phyloP scores from a whole-genome alignment of 2,797 vertebrate species.

The Pangasius macronema region DNA sequence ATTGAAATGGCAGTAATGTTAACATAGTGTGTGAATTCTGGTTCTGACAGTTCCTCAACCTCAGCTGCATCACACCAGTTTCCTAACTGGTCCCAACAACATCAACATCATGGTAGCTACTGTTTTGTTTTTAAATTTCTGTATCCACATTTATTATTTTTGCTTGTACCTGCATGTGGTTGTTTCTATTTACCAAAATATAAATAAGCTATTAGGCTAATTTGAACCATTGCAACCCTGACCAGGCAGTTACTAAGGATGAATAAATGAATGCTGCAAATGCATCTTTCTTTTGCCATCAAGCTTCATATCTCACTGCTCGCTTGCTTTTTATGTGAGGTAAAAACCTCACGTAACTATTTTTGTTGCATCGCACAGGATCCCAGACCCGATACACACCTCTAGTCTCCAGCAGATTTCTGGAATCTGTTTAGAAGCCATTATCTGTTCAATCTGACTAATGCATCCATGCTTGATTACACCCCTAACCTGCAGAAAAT shows the following conservation, averaged over 20 bases:
- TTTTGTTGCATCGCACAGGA: neutral
- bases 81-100: neutral
- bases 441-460: neutral
- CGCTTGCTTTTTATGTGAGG: neutral
- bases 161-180: neutral
- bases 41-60: neutral
- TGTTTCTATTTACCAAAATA: neutral
- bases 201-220: neutral
- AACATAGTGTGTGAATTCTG: neutral
- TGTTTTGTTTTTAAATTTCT: neutral
- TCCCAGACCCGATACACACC: neutral
- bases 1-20: neutral
- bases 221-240: neutral
- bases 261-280: neutral
- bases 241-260: neutral
- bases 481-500: neutral
- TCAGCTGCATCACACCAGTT: neutral
- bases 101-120: neutral
- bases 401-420: neutral
- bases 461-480: neutral
- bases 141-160: neutral
- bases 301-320: neutral
- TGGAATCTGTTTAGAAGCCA: neutral
- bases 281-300: neutral
- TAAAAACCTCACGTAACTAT: neutral